Evolutionary conservation across 2,888 invertebrate species (phyloP), one percentile per base, ranked within the genome.

Genomic region (Alloscopus bannaensis): DNA sequence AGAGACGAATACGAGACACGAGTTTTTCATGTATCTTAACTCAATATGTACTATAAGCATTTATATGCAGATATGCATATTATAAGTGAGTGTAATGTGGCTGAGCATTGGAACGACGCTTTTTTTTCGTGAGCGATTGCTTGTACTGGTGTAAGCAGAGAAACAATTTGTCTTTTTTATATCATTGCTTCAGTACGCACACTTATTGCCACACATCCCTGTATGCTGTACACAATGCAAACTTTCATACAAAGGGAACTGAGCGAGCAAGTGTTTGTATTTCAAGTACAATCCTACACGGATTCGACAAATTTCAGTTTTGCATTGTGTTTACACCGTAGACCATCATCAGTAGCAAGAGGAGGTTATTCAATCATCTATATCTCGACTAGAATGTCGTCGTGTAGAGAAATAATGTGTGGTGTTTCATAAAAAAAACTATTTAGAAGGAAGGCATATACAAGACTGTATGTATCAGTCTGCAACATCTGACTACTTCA

Each of bases 401-500:
- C n/a, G n/a, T n/a, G n/a, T n/a, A n/a, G n/a, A n/a, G n/a, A 16
- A 52, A 52, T 6, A 22, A 3, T 4, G 52, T 24, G 16, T 13
- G 47, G 47, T 36, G 47, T 6, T 47, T 47, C n/a, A n/a, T n/a
- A n/a, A n/a, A n/a, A n/a, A n/a, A 47, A 13, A 47, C 4, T 3
- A n/a, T 47, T n/a, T 47, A 6, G 24, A 22, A 52, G 52, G n/a
- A 59, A 59, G 59, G 59, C 16, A 59, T n/a, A 13, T 59, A 59
- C 20, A 59, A 20, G 31, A n/a, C 26, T 59, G 57, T 47, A 31
- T 70, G 11, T 60, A 47, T 60, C 71, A 40, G 47, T 65, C 73
- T 73, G 73, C 59, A 73, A 73, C 73, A 73, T 73, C 47, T 71
- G 36, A 60, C 47, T 26, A 40, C 28, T 8, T 40, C 18, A 36